Base-by-base conservation (phyloP, 2,797 vertebrate genomes). In the Sebastes kiyomatsui region DNA sequence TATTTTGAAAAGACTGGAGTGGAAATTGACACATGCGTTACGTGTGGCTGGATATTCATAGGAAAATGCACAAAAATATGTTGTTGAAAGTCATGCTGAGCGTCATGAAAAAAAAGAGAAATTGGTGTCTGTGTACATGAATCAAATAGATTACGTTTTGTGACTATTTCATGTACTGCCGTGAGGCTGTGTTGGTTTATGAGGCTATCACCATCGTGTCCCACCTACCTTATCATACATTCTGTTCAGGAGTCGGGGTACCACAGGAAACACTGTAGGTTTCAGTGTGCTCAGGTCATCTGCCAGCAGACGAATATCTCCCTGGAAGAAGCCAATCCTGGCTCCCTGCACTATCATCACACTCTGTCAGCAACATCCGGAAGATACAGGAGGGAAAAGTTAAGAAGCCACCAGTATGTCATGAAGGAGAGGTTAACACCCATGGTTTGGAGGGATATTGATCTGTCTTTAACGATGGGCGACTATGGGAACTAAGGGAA, bases 321-420 rank as follows among this genome's bases (percentile, higher is more conserved):
- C 98, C 94, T 99, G 98, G 92, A 99, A 99, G 92, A 95, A 99
- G 66, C 98, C 98, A 61, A 99, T 99, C 80, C 91, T 96, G 70
- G 93, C 98, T 71, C 98, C 98, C 0, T 98, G 96, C 75, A 96
- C 96, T 46, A 99, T 87, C 88, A 98, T 83, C 28, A 97, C 92
- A 62, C 94, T 96, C 98, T 99, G 77, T 12, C 52, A 67, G 58
- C 27, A 25, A 9, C 0, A 13, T 16, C 4, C 22, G 11, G 14
- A 23, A 28, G 20, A 46, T 2, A 10, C 2, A 75, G 60, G 52
- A 4, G 8, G 22, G 6, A n/a, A 22, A 7, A 66, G 12, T 49
- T 20, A 54, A 46, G 5, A 67, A 13, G 11, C 13, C 22, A 33
- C 6, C n/a, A 46, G 11, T n/a, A 6, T 20, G 22, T 10, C 3